Base-by-base conservation (phyloP, 2,797 vertebrate species). In the Enteromius mattozi region DNA sequence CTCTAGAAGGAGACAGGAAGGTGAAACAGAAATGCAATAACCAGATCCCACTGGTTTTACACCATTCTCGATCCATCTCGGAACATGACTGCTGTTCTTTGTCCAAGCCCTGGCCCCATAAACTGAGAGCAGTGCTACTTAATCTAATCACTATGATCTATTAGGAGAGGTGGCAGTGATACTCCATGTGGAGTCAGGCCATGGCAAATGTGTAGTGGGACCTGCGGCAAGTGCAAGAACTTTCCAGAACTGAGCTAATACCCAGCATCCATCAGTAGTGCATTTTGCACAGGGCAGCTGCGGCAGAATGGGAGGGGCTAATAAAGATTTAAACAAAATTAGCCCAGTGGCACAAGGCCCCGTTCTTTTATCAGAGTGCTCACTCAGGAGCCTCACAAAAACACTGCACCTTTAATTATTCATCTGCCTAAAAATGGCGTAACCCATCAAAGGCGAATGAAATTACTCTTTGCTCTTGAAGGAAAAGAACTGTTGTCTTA, bases 251-350 rank as follows among this genome's bases (percentile, higher is more conserved):
- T 21, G 68, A 74, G 69, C 45, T 87, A 84, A 86, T 83, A 80
- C 69, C 61, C 75, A 80, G 78, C 86, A 88, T 88, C 81, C 78
- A 88, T 88, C 88, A 88, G 78, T 17, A 37, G 40, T 13, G 24
- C 72, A 81, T 74, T 86, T 85, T 42, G 47, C 40, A 71, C 72
- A 79, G 76, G 45, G 56, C 54, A 70, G 59, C n/a, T 24, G 66
- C 10, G 40, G 30, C 24, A 61, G 37, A 68, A 33, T 66, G 65
- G 24, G 63, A 66, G 66, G 37, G 65, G 68, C 81, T 86, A 87
- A 86, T 86, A 75, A 89, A 82, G 81, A 83, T 80, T 81, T 78
- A 80, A 89, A 84, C 82, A 66, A 82, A 89, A 89, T 86, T 63
- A 86, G 70, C 49, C 71, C 54, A 56, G 63, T 80, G 56, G 70